Conservation (phyloP, 2,113 vertebrate genomes). For the Cepphus grylle region DNA sequence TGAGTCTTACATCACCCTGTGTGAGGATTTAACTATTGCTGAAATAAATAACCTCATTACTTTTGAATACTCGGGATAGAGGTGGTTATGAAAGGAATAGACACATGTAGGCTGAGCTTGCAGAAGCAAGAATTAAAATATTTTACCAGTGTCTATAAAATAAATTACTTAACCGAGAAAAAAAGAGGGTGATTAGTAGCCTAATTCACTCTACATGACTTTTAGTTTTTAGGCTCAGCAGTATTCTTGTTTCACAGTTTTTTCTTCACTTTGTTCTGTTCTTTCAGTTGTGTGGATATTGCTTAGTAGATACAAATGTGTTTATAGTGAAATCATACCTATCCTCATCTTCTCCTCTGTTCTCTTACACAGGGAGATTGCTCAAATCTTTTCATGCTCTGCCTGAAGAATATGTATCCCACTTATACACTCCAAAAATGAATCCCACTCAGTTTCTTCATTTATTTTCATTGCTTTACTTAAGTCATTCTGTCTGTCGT, state of each 20-base stretch:
- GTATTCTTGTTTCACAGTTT: not conserved
- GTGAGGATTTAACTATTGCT: not conserved
- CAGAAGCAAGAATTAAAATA: not conserved
- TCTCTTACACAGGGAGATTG: not conserved
- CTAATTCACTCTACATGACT: fast-evolving
- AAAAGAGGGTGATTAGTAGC: not conserved
- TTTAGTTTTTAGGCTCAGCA: not conserved
- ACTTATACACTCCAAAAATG: not conserved
- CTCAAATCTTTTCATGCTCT: not conserved
- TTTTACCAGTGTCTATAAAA: not conserved
- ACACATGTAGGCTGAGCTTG: not conserved
- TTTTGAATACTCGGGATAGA: not conserved
- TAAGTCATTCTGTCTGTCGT: not conserved
- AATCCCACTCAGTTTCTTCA: not conserved
- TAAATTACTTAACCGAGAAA: not conserved
- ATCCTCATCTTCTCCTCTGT: not conserved
- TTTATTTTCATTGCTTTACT: not conserved
- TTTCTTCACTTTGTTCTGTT: not conserved
- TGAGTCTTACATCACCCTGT: not conserved
- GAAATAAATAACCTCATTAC: not conserved
- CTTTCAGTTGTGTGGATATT: not conserved
- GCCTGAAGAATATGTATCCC: not conserved
- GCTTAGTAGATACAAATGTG: not conserved
- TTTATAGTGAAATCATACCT: not conserved
- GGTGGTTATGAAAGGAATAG: not conserved